A percentile compares a stretch with the other conserved stretches of the same genome.
These are phyloP conservation scores for Ophion slaviceki DNA, from an alignment of 2,888 invertebrate genomes.

Conservation along the genomic window DNA sequence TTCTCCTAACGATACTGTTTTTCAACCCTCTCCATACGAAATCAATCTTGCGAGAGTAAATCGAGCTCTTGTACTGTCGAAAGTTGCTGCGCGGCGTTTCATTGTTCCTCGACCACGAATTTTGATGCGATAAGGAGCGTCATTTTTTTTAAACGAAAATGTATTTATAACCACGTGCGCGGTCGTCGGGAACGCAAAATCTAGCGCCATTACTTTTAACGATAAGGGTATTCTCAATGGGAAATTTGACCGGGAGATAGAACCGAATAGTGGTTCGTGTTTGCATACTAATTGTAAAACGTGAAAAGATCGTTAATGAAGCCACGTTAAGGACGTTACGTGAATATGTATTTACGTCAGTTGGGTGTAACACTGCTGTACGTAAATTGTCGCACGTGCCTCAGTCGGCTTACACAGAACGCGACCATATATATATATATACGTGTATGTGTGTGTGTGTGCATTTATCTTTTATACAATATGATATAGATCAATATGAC, in stretches of 20 bases:
- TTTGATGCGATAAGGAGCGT: background rate
- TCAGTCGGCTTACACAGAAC: background rate
- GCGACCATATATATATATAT: background rate
- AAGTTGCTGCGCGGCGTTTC: background rate
- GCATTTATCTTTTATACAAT: no score
- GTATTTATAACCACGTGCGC: background rate
- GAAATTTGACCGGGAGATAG: conserved; percentile 28
- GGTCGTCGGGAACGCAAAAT: conserved; percentile 12
- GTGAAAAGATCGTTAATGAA: conserved; percentile 48
- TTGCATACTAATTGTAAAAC: conserved; percentile 48
- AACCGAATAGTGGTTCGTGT: conserved; percentile 1
- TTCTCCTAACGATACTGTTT: background rate
- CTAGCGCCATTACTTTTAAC: conserved; percentile 26
- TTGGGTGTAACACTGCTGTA: conserved; percentile 6
- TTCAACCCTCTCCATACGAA: background rate
- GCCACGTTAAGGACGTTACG: conserved; percentile 9
- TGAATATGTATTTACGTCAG: background rate
- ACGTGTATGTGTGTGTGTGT: no score
- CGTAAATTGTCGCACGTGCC: conserved; percentile 47
- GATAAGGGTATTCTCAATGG: conserved; percentile 39
- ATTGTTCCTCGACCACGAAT: background rate
- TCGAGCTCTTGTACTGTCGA: background rate
- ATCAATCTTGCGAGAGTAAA: background rate
- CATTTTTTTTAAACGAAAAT: background rate
- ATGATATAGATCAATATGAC: no score